Evolutionary conservation across 2,888 invertebrate genomes (phyloP).

Genomic region (Agrotis clavis): DNA sequence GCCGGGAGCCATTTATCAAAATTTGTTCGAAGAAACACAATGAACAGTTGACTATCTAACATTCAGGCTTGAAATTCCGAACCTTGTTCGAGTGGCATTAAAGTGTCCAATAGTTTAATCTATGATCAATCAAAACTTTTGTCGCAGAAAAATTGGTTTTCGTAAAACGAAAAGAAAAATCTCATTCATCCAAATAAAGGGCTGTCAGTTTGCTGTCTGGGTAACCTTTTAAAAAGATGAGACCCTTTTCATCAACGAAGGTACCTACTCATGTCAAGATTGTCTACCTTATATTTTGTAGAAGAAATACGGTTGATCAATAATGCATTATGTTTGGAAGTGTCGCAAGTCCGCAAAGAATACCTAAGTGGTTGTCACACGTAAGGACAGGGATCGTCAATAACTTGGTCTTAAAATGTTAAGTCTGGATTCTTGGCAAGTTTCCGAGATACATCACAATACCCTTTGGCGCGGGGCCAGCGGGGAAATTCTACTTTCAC

Average conservation of each 20-base stretch:
- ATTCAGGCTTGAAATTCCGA: constrained; percentile 33
- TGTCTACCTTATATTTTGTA: constrained; percentile 45
- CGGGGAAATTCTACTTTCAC: constrained; percentile 70
- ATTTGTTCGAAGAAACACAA: constrained; percentile 69
- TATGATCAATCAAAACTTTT: constrained; percentile 57
- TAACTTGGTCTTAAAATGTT: constrained; percentile 71
- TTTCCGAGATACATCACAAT: constrained; percentile 64
- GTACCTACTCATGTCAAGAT: constrained; percentile 38
- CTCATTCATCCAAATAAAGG: constrained; percentile 53
- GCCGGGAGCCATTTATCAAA: constrained; percentile 69
- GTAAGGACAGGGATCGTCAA: constrained; percentile 58
- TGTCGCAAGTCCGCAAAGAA: constrained; percentile 56
- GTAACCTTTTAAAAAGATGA: constrained; percentile 49
- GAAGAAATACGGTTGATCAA: constrained; percentile 53
- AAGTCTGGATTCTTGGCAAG: constrained; percentile 71
- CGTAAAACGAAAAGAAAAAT: constrained; percentile 42
- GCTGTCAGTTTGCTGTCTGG: constrained; percentile 55
- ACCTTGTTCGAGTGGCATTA: constrained; percentile 42
- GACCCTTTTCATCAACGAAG: constrained; percentile 52
- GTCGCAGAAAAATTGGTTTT: constrained; percentile 46
- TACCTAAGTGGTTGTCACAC: constrained; percentile 67
- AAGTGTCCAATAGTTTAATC: constrained; percentile 61
- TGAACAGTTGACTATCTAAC: constrained; percentile 62
- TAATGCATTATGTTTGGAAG: constrained; percentile 60
- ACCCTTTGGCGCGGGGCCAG: constrained; percentile 76